Evolutionary conservation across 2,888 invertebrate species (phyloP), one percentile per base, ranked within the genome.

Genomic region (Papilio gigon): DNA sequence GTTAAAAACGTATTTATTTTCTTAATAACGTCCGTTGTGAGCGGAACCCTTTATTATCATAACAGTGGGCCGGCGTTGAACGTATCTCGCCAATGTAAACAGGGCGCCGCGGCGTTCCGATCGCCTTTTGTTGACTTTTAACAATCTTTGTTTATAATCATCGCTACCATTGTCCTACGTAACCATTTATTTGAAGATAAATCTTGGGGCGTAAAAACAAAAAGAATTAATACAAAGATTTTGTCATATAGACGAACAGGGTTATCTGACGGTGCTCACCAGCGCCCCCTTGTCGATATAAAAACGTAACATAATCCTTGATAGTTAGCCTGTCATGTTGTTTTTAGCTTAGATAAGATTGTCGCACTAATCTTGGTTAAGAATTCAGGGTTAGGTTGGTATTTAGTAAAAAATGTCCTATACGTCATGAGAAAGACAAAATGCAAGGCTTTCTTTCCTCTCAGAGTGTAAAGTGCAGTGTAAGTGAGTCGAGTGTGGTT

Each of bases 51-150:
- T 67, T 62, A 42, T 68, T 50, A 61, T 63, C 72, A 79, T 76
- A 78, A 77, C 74, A 78, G 74, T 75, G 75, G 76, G 77, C 76
- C 75, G 75, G 74, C 76, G 81, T 75, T 77, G 77, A 81, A 78
- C 76, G 74, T 72, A 76, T 75, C 73, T 75, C 69, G 62, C 47
- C 62, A 65, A 53, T 63, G 72, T 74, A 76, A 76, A 77, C 71
- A 75, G 12, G 25, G 22, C 22, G n/a, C n/a, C n/a, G n/a, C 35
- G 50, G 22, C 53, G 65, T 33, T 50, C 40, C 3, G 17, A 56
- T 76, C 72, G 73, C 72, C 73, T 74, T 68, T 69, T 74, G 76
- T 75, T 77, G 72, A 50, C 20, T 30, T 53, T 44, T 74, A 73
- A 72, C 66, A 56, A 71, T 73, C 71, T 75, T 47, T 62, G 65